A percentile compares a stretch with the other conserved stretches of the same genome.
Evolutionary conservation across 2,888 invertebrate genomes (phyloP).

Genomic region (Cheilosia vernalis): DNA sequence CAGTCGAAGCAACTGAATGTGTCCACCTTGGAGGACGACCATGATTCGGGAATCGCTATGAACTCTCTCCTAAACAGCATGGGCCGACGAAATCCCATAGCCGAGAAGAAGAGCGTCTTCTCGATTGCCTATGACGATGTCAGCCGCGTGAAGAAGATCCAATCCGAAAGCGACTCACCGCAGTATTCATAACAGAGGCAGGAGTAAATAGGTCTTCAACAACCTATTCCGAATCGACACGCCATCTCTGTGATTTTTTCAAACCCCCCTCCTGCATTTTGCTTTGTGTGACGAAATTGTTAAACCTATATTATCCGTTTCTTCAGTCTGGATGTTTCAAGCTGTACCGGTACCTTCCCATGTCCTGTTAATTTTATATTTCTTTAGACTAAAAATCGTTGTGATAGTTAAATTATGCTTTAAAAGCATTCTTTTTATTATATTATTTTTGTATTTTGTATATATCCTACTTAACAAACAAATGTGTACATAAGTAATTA

Average conservation of each 20-base stretch:
- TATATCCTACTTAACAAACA: conserved; percentile 33
- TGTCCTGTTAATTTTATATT: conserved; percentile 47
- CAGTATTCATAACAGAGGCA: conserved; percentile 84
- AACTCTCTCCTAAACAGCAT: conserved; percentile 86
- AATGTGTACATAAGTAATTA: conserved; percentile 25
- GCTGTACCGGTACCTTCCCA: neutral
- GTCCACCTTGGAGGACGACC: conserved; percentile 87
- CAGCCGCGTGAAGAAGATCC: conserved; percentile 90
- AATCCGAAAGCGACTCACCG: conserved; percentile 91
- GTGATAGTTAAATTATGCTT: conserved; percentile 72
- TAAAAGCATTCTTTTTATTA: conserved; percentile 61
- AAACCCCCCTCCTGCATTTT: no score
- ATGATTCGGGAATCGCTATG: conserved; percentile 91
- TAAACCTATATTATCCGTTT: neutral
- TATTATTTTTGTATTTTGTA: conserved; percentile 44
- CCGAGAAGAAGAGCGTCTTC: conserved; percentile 96
- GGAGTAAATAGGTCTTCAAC: neutral
- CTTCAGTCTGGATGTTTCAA: neutral
- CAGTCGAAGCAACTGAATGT: conserved; percentile 85
- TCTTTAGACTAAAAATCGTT: conserved; percentile 70
- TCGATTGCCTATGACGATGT: conserved; percentile 96
- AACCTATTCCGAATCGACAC: no score
- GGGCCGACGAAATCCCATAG: conserved; percentile 87
- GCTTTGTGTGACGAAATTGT: no score
- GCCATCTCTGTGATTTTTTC: no score